phyloP scores from a whole-genome alignment of 92 coral and sea anemone genomes.

The Actinostola sp. region DNA sequence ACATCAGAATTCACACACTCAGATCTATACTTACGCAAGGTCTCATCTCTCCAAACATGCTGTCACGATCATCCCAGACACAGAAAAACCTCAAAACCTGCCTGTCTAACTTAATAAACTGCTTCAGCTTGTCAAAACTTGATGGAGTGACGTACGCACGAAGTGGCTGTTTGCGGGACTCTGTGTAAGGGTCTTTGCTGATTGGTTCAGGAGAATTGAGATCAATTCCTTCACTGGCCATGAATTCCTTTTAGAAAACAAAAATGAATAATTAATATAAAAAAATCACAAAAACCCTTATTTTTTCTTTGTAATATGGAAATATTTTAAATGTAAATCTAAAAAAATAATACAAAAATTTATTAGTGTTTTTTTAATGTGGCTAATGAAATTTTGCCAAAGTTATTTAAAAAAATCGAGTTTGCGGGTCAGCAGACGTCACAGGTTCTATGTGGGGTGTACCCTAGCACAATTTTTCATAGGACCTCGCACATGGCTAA shows the following conservation, averaged over 20 bases:
- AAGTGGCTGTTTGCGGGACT: conserved; percentile 90
- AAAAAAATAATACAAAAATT: too few relatives aligned
- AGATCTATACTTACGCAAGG: conserved; percentile 95
- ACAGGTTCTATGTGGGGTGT: too few relatives aligned
- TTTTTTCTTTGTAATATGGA: too few relatives aligned
- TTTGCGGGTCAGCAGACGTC: too few relatives aligned
- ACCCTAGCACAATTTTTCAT: too few relatives aligned
- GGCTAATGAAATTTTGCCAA: too few relatives aligned
- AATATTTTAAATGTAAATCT: too few relatives aligned
- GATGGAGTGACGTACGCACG: conserved; percentile 91
- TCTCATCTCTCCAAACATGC: conserved; percentile 99
- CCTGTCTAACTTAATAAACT: conserved; percentile 90
- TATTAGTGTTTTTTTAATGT: too few relatives aligned
- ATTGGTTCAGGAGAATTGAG: conserved; percentile 70
- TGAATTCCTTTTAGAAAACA: conserved; percentile 70
- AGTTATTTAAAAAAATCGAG: too few relatives aligned
- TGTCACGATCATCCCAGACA: conserved; percentile 99
- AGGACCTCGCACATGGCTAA: too few relatives aligned
- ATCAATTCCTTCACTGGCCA: conserved; percentile 99
- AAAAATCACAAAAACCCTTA: too few relatives aligned
- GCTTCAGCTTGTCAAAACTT: conserved; percentile 89
- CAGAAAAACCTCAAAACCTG: conserved; percentile 95
- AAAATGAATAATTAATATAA: neutral
- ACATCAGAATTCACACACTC: too few relatives aligned
- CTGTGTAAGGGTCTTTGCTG: conserved; percentile 79